These are phyloP conservation scores for Malurus cyaneus DNA, from an alignment of 2,113 vertebrate genomes.

Conservation along the genomic window DNA sequence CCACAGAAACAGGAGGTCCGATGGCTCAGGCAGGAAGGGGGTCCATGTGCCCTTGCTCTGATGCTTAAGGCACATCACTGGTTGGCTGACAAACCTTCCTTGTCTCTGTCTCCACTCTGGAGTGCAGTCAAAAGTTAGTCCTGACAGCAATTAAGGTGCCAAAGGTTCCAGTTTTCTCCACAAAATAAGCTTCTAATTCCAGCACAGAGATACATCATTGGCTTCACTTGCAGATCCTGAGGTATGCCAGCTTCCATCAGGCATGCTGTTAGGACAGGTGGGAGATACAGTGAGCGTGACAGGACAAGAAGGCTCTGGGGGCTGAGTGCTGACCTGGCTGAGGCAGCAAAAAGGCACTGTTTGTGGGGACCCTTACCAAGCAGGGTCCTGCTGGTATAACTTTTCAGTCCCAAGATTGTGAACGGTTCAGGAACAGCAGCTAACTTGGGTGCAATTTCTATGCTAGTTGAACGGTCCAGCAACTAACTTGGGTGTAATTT, in stretches of 20 bases:
- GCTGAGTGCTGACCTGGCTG: not conserved
- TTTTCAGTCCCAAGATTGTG: rapidly evolving
- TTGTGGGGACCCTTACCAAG: not conserved
- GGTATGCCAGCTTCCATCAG: not conserved
- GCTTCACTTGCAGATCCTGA: not conserved
- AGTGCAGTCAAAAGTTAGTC: not conserved
- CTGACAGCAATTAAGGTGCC: not conserved
- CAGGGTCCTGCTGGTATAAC: not conserved
- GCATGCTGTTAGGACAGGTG: not conserved
- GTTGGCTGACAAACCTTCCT: not conserved
- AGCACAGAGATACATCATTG: not conserved
- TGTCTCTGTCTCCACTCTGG: not conserved
- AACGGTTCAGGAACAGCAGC: not conserved
- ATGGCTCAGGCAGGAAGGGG: not conserved
- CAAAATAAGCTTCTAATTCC: not conserved
- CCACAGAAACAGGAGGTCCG: rapidly evolving
- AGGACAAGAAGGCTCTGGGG: not conserved
- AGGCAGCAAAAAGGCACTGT: not conserved
- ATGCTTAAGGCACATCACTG: not conserved
- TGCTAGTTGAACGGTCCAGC: not conserved
- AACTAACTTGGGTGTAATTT: not conserved
- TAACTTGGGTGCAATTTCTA: not conserved
- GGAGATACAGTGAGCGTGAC: not conserved
- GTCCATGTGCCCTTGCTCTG: rapidly evolving
- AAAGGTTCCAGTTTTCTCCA: not conserved